These are phyloP conservation scores for Diabrotica virgifera DNA, from an alignment of 1,140 invertebrate species.

Conservation along the genomic window DNA sequence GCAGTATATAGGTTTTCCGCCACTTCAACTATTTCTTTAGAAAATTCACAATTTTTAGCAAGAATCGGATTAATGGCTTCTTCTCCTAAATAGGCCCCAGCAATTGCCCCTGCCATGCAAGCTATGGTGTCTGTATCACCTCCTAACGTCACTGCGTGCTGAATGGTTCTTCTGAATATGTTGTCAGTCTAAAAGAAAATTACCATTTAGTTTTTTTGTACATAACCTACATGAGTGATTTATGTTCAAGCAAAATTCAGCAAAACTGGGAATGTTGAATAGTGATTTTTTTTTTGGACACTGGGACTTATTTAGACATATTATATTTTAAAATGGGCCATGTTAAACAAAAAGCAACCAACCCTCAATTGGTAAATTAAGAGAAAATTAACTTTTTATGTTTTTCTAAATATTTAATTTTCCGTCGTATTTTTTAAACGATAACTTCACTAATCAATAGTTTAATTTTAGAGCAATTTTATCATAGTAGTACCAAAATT, in stretches of 20 bases:
- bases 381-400: too few relatives aligned
- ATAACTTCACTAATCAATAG: too few relatives aligned
- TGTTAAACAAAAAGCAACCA: too few relatives aligned
- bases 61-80: conserved; percentile 58
- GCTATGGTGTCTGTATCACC: conserved; percentile 82
- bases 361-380: too few relatives aligned
- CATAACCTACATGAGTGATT: too few relatives aligned
- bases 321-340: not conserved
- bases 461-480: too few relatives aligned
- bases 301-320: not conserved
- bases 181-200: conserved; percentile 35
- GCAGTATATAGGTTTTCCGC: conserved; percentile 51
- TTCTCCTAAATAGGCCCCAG: conserved; percentile 70
- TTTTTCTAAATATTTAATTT: too few relatives aligned
- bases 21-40: conserved; percentile 52
- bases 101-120: conserved; percentile 73
- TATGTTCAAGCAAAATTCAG: not conserved
- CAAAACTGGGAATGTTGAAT: not conserved
- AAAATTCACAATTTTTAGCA: conserved; percentile 62
- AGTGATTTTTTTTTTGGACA: not conserved
- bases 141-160: conserved; percentile 69
- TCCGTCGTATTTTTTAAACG: too few relatives aligned
- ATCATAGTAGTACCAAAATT: too few relatives aligned
- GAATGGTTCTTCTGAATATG: conserved; percentile 63
- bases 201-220: not conserved